Conservation (phyloP, 2,113 vertebrate species). For the Trematomus loennbergii region DNA sequence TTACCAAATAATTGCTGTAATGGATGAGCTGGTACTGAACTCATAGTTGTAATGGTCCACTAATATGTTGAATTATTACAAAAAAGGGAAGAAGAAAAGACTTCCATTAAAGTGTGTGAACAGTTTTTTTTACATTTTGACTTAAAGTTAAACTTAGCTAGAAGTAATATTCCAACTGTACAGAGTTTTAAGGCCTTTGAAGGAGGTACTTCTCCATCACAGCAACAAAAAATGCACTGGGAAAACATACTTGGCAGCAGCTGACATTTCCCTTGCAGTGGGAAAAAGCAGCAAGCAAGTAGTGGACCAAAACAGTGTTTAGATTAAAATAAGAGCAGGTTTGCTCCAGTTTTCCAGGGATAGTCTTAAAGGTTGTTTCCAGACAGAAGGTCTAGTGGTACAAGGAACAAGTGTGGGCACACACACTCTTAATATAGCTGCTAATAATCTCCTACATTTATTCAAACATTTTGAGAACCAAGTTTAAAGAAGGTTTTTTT, state of each 20-base stretch:
- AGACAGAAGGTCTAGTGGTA: slow-evolving; percentile 37
- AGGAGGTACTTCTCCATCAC: slow-evolving; percentile 1
- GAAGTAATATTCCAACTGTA: background rate
- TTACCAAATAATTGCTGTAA: background rate
- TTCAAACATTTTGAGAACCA: background rate
- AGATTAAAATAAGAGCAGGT: slow-evolving; percentile 55
- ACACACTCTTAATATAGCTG: slow-evolving; percentile 24
- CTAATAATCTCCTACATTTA: slow-evolving; percentile 7
- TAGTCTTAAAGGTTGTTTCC: slow-evolving; percentile 52
- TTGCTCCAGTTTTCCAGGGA: slow-evolving; percentile 55
- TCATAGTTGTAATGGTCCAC: background rate
- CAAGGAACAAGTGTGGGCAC: slow-evolving; percentile 41
- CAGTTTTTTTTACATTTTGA: background rate
- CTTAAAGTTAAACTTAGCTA: background rate
- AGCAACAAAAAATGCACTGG: slow-evolving; percentile 4
- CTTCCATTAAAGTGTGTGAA: background rate
- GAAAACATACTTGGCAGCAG: slow-evolving; percentile 29
- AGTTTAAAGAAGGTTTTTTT: background rate
- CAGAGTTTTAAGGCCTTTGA: background rate
- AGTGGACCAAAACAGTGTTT: slow-evolving; percentile 33
- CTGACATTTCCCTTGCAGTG: slow-evolving; percentile 42
- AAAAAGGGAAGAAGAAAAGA: background rate
- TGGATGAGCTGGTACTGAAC: background rate
- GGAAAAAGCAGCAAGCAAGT: slow-evolving; percentile 10
- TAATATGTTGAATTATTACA: background rate